Conservation (phyloP, 2,113 vertebrate species). For the Dolichallabes microphthalmus region DNA sequence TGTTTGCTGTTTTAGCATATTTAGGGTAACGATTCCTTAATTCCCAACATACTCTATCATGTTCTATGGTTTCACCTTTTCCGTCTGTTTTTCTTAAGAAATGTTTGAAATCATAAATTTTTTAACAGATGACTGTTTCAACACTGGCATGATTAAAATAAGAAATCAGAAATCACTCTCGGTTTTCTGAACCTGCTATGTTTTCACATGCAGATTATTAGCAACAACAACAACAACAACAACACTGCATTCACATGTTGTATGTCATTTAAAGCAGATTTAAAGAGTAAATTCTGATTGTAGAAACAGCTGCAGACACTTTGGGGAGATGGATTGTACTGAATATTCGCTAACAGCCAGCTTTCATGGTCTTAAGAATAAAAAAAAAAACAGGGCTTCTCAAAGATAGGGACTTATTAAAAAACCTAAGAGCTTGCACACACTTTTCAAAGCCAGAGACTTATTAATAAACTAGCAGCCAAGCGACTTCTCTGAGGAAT, state of each 20-base stretch:
- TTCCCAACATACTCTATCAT: neutral
- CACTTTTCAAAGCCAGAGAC: neutral
- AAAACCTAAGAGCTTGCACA: neutral
- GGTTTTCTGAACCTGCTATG: neutral
- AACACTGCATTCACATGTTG: neutral
- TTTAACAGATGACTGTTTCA: neutral
- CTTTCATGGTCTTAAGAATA: constrained; percentile 8
- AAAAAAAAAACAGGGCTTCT: neutral
- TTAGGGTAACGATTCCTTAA: neutral
- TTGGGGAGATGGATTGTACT: neutral
- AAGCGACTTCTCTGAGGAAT: neutral
- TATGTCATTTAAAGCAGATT: constrained; percentile 20
- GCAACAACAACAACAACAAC: neutral
- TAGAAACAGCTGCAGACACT: constrained; percentile 18
- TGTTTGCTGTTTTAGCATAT: neutral
- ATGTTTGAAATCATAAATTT: neutral
- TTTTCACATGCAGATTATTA: constrained; percentile 48
- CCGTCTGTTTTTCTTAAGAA: neutral
- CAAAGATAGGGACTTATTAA: neutral
- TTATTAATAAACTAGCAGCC: neutral
- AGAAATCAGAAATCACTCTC: neutral
- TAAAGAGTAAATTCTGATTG: constrained; percentile 17
- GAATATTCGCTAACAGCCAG: constrained; percentile 1
- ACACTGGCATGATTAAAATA: neutral
- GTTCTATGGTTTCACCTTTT: neutral